Conservation (phyloP, 2,113 vertebrate species). For the Accipiter cooperii region DNA sequence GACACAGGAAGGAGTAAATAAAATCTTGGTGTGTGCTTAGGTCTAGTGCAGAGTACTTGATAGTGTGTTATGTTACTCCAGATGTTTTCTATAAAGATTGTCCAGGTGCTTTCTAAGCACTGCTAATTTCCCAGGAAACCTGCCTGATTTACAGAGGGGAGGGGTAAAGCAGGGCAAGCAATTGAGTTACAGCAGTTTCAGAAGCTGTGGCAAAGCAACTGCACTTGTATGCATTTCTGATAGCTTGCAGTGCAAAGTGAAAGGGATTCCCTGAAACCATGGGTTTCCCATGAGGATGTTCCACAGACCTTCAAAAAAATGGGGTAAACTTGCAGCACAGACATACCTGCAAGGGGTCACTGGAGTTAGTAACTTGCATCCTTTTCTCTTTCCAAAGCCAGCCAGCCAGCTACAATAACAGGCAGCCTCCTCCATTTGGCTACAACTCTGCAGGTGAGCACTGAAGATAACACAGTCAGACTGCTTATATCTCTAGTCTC, state of each 20-base stretch:
- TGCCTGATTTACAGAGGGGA: not conserved
- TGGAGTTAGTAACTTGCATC: not conserved
- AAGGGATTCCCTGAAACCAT: not conserved
- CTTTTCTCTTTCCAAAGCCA: conserved; percentile 58
- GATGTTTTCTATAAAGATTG: not conserved
- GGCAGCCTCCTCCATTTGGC: conserved; percentile 65
- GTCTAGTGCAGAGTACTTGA: not conserved
- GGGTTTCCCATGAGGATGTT: not conserved
- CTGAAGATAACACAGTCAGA: not conserved
- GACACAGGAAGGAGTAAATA: not conserved
- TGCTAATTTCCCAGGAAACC: not conserved
- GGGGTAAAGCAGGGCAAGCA: not conserved
- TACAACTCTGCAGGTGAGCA: conserved; percentile 70
- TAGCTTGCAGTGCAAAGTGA: not conserved
- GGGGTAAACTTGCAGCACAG: not conserved
- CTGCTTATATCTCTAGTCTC: not conserved
- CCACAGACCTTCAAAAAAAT: not conserved
- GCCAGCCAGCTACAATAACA: conserved; percentile 63
- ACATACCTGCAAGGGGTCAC: not conserved
- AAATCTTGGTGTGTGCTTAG: not conserved
- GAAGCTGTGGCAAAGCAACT: not conserved
- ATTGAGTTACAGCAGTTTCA: not conserved
- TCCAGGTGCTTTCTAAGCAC: not conserved
- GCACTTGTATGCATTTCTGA: not conserved
- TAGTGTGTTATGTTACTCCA: not conserved